phyloP scores from a whole-genome alignment of 2,113 vertebrate species.

The Malurus melanocephalus region DNA sequence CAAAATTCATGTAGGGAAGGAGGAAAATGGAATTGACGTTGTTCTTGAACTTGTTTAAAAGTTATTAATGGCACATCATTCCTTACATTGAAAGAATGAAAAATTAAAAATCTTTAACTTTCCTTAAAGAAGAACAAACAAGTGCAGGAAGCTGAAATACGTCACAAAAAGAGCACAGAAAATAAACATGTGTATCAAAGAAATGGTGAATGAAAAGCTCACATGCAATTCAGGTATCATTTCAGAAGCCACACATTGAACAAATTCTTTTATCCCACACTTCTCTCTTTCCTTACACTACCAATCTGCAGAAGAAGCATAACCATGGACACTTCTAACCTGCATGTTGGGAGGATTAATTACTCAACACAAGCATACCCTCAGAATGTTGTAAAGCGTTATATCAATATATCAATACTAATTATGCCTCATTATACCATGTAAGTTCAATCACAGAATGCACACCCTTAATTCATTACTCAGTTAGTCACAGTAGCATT shows the following conservation, averaged over 20 bases:
- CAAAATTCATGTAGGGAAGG: accelerated
- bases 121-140: not conserved
- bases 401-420: conserved; percentile 13
- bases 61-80: not conserved
- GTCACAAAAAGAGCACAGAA: not conserved
- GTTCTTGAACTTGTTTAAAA: not conserved
- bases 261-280: not conserved
- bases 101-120: not conserved
- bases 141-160: not conserved
- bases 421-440: conserved; percentile 2
- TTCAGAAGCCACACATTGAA: not conserved
- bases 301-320: not conserved
- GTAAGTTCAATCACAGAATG: not conserved
- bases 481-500: not conserved
- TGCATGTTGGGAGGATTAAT: not conserved
- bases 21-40: not conserved
- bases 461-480: not conserved
- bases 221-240: not conserved
- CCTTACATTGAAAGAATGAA: not conserved
- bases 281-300: not conserved
- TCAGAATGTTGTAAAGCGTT: not conserved
- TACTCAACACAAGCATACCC: not conserved
- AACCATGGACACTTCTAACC: not conserved
- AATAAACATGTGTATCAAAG: not conserved
- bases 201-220: not conserved